phyloP scores from a whole-genome alignment of 2,797 vertebrate genomes.

The Eulemur rubriventer region DNA sequence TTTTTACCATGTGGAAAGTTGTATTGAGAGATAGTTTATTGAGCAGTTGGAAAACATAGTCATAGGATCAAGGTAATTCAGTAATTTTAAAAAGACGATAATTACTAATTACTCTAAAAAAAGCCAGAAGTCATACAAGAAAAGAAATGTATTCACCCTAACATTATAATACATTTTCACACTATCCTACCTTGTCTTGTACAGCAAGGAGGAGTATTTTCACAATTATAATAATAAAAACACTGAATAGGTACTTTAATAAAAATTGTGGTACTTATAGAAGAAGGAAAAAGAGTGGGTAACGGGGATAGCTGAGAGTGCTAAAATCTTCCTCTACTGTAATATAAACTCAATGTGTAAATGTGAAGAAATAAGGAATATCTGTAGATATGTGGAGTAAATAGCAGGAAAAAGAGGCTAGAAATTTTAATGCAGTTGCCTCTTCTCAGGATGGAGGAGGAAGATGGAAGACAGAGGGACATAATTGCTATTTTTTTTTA shows the following conservation, averaged over 20 bases:
- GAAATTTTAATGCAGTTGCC: not conserved
- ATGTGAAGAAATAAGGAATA: not conserved
- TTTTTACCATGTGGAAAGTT: not conserved
- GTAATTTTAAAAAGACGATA: not conserved
- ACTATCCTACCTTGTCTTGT: not conserved
- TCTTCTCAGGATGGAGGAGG: not conserved
- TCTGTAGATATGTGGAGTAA: not conserved
- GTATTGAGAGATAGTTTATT: not conserved
- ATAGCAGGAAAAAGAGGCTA: not conserved
- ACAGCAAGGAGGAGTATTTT: not conserved
- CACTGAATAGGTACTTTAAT: not conserved
- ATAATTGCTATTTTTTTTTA: not conserved
- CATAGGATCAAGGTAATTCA: not conserved
- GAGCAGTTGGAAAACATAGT: not conserved
- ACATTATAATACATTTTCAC: not conserved
- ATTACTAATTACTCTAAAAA: not conserved
- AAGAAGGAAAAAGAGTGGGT: not conserved
- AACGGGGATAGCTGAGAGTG: not conserved
- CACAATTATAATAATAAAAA: not conserved
- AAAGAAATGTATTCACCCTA: not conserved
- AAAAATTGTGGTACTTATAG: not conserved
- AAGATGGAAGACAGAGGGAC: not conserved
- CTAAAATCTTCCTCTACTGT: not conserved
- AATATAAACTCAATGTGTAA: not conserved
- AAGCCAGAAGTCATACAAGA: not conserved